Percentiles rank a stretch among this genome's conserved stretches.
Evolutionary conservation across 2,888 invertebrate genomes (phyloP).

Genomic region (Oxyteleia sp.): DNA sequence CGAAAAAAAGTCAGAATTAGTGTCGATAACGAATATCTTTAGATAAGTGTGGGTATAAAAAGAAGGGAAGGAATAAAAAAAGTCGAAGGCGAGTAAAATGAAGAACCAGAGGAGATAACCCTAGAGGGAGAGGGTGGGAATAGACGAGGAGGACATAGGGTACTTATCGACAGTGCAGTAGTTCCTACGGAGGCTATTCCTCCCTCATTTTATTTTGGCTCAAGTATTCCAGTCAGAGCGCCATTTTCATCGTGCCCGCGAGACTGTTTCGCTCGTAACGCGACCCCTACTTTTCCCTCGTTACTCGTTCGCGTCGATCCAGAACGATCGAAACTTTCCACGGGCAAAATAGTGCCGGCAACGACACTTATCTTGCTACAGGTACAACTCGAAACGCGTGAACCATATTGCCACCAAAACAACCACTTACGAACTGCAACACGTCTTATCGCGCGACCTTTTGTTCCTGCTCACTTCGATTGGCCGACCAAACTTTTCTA

Average conservation of each 20-base stretch:
- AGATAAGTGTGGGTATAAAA: slow-evolving; percentile 46
- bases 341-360: slow-evolving; percentile 33
- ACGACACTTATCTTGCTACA: slow-evolving; percentile 60
- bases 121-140: slow-evolving; percentile 64
- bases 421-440: slow-evolving; percentile 47
- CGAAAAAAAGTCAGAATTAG: slow-evolving; percentile 75
- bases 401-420: slow-evolving; percentile 50
- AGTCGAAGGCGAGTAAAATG: slow-evolving; percentile 16
- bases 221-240: slow-evolving; percentile 59
- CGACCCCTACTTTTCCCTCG: slow-evolving; percentile 50
- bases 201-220: slow-evolving; percentile 66
- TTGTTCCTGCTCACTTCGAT: slow-evolving; percentile 34
- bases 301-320: slow-evolving; percentile 57
- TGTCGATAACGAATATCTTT: slow-evolving; percentile 81
- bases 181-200: slow-evolving; percentile 75
- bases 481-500: too few species aligned
- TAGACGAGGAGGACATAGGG: slow-evolving; percentile 81
- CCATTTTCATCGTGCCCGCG: slow-evolving; percentile 67
- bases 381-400: slow-evolving; percentile 42
- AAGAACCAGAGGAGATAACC: slow-evolving; percentile 75
- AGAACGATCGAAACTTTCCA: slow-evolving; percentile 58
- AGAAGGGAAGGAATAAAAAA: slow-evolving; percentile 26
- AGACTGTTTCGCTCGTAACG: slow-evolving; percentile 54
- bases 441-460: slow-evolving; percentile 59
- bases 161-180: slow-evolving; percentile 84